Conservation (phyloP, 2,888 invertebrate genomes). For the Ophonus ardosiacus region DNA sequence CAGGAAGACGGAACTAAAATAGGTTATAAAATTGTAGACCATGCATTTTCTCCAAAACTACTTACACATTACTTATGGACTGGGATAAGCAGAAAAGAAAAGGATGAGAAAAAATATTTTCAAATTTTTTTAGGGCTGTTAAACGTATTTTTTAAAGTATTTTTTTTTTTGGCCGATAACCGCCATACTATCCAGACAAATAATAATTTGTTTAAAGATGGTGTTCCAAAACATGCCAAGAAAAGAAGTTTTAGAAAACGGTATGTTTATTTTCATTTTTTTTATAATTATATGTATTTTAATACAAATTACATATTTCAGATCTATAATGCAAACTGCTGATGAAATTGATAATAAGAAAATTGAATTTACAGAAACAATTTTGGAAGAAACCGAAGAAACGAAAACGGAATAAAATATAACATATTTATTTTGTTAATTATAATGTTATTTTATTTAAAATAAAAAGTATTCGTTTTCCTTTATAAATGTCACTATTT, state of each 20-base stretch:
- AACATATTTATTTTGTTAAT: too few species aligned
- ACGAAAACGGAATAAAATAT: too few species aligned
- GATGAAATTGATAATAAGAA: too few species aligned
- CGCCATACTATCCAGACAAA: too few species aligned
- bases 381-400: too few species aligned
- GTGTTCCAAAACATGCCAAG: constrained; percentile 66
- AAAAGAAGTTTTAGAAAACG: constrained; percentile 67
- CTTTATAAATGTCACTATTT: not conserved
- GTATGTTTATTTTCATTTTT: constrained; percentile 55
- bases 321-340: too few species aligned
- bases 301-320: too few species aligned
- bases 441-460: too few species aligned
- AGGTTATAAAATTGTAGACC: constrained; percentile 66
- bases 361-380: too few species aligned
- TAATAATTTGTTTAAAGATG: constrained; percentile 62
- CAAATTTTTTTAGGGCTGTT: constrained; percentile 65
- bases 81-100: constrained; percentile 64
- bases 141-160: constrained; percentile 66
- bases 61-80: constrained; percentile 67
- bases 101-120: constrained; percentile 64
- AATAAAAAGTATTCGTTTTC: too few species aligned
- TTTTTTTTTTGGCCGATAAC: constrained; percentile 62
- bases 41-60: constrained; percentile 64
- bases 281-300: too few species aligned
- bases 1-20: constrained; percentile 66